A percentile compares a stretch with the other conserved stretches of the same genome.
Evolutionary conservation across 2,797 vertebrate species (phyloP).

Genomic region (Lepus oiostolus): DNA sequence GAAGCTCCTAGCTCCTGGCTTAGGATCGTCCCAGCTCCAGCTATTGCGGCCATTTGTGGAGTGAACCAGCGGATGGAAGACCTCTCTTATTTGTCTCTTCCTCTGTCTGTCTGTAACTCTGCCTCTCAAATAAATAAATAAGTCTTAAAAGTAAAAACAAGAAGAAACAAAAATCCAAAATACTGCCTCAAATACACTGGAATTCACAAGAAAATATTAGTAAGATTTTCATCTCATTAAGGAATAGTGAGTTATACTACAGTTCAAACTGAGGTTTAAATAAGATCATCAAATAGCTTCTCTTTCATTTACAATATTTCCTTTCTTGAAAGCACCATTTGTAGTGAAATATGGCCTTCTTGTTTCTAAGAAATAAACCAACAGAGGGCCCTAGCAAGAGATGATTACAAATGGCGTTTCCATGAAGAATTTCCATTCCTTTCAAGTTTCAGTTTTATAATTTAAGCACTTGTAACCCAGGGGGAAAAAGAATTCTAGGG

Average conservation of each 20-base stretch:
- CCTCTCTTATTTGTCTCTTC: too few species aligned
- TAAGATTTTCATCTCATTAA: background rate
- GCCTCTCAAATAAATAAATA: too few species aligned
- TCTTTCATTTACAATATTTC: background rate
- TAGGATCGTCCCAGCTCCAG: too few species aligned
- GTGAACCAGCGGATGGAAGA: too few species aligned
- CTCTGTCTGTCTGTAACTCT: too few species aligned
- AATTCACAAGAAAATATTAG: background rate
- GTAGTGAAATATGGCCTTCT: background rate
- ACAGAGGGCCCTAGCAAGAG: slow-evolving; percentile 3
- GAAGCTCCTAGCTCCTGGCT: too few species aligned
- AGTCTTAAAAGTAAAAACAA: background rate
- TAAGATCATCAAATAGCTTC: slow-evolving; percentile 8
- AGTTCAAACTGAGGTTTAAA: slow-evolving; percentile 12
- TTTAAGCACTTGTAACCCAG: slow-evolving; percentile 37
- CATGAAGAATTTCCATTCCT: slow-evolving; percentile 52
- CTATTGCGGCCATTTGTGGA: too few species aligned
- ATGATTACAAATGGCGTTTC: slow-evolving; percentile 4
- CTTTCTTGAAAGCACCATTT: background rate
- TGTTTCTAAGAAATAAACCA: slow-evolving; percentile 57
- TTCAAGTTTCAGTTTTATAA: slow-evolving; percentile 64
- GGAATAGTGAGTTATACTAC: background rate
- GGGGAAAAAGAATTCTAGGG: background rate
- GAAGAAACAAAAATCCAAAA: background rate
- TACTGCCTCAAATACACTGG: background rate